Evolutionary conservation across 2,113 vertebrate species (phyloP).

Genomic region (Lepisosteus osseus): DNA sequence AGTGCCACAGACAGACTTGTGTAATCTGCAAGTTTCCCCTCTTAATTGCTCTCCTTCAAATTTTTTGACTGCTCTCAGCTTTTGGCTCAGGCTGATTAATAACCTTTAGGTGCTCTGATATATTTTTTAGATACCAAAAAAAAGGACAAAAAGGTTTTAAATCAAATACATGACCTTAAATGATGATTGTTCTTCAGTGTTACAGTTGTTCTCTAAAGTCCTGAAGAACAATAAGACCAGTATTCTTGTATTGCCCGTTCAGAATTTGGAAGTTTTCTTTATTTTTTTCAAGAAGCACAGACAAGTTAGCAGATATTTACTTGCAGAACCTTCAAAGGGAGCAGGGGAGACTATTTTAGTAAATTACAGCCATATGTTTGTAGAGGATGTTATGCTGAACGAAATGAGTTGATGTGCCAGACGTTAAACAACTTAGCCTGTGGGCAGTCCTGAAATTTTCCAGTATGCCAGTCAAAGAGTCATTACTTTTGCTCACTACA

Average conservation of each 20-base stretch:
- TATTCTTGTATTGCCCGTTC: too few relatives aligned
- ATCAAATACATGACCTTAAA: too few relatives aligned
- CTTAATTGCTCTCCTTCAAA: not conserved
- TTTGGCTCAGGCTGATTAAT: not conserved
- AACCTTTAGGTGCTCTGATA: too few relatives aligned
- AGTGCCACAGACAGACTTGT: not conserved
- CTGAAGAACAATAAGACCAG: too few relatives aligned
- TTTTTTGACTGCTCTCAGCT: not conserved
- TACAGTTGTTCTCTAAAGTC: too few relatives aligned
- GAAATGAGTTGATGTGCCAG: slow-evolving; percentile 16
- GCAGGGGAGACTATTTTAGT: slow-evolving; percentile 40
- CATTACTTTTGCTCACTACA: not conserved
- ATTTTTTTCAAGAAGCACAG: not conserved
- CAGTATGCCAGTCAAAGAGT: slow-evolving; percentile 1
- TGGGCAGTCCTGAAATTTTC: slow-evolving; percentile 19
- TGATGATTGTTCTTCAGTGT: too few relatives aligned
- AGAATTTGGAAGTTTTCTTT: not conserved
- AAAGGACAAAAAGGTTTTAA: too few relatives aligned
- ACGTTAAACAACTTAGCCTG: slow-evolving; percentile 19
- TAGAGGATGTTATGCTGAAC: slow-evolving; percentile 19
- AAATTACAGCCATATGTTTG: slow-evolving; percentile 57
- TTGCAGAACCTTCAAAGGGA: slow-evolving; percentile 40
- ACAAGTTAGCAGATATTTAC: slow-evolving; percentile 12
- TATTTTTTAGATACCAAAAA: too few relatives aligned
- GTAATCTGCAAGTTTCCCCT: not conserved